Conservation (phyloP, 2,797 vertebrate genomes). For the Anguilla obscura region DNA sequence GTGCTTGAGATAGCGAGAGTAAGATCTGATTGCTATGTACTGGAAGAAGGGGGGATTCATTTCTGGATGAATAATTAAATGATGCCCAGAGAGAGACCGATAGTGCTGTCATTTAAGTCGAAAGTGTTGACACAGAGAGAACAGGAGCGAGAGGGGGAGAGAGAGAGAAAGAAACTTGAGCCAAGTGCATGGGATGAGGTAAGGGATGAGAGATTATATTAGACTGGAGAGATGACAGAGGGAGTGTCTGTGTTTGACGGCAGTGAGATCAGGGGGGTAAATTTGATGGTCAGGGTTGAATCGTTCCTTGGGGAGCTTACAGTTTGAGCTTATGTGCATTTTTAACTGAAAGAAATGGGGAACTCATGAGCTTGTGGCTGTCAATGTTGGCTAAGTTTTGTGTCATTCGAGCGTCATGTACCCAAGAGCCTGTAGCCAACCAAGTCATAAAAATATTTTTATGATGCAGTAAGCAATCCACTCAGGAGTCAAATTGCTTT, state of each 20-base stretch:
- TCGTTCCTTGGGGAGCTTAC: neutral
- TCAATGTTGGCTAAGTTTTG: neutral
- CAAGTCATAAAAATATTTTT: neutral
- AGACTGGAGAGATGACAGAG: constrained; percentile 1
- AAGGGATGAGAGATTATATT: neutral
- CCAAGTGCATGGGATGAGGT: constrained; percentile 7
- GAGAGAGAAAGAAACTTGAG: constrained; percentile 5
- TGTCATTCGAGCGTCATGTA: neutral
- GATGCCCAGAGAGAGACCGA: constrained; percentile 19
- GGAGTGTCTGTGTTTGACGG: neutral
- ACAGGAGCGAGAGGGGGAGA: neutral
- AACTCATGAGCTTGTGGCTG: neutral
- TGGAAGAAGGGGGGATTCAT: constrained; percentile 4
- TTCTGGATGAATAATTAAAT: constrained; percentile 33
- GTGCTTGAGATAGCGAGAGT: neutral
- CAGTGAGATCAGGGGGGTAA: neutral
- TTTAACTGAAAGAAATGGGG: neutral
- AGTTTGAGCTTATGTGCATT: neutral
- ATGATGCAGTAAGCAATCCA: neutral
- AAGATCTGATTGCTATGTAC: neutral
- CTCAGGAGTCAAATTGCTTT: neutral
- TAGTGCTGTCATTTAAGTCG: constrained; percentile 36
- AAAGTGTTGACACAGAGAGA: constrained; percentile 10
- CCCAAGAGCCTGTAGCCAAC: neutral
- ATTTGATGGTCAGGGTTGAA: neutral